These are phyloP conservation scores for Chrysopa pallens DNA, from an alignment of 1,140 invertebrate species.

Conservation along the genomic window DNA sequence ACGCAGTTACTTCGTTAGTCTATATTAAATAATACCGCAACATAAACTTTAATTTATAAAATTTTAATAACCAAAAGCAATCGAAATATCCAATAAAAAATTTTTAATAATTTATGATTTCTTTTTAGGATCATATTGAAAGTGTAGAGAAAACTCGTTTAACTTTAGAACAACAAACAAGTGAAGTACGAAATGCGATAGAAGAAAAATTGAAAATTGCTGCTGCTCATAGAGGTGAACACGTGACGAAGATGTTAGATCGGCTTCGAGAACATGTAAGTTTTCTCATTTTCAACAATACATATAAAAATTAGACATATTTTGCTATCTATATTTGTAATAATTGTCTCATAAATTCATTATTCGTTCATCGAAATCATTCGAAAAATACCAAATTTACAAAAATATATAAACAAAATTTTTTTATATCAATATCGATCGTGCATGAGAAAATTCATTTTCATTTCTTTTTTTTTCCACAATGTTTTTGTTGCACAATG, in stretches of 20 bases:
- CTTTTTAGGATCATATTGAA: slow-evolving; percentile 43
- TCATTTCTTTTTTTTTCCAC: no score
- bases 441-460: no score
- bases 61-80: background rate
- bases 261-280: slow-evolving; percentile 78
- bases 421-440: no score
- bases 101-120: slow-evolving; percentile 6
- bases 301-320: background rate
- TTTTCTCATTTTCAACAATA: slow-evolving; percentile 12
- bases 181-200: slow-evolving; percentile 62
- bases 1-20: no score
- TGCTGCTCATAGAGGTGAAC: slow-evolving; percentile 66
- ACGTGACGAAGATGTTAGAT: slow-evolving; percentile 73
- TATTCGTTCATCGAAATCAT: no score
- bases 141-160: slow-evolving; percentile 68
- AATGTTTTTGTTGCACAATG: background rate
- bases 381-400: no score
- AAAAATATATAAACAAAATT: background rate
- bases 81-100: no score
- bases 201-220: slow-evolving; percentile 71
- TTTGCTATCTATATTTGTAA: background rate
- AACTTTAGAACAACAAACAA: slow-evolving; percentile 62
- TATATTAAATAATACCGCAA: background rate
- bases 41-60: background rate
- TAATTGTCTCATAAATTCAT: slow-evolving; percentile 1